Percentiles rank a stretch among this genome's conserved stretches.
These are phyloP conservation scores for Eupithecia dodoneata DNA, from an alignment of 2,888 invertebrate genomes.

Conservation along the genomic window DNA sequence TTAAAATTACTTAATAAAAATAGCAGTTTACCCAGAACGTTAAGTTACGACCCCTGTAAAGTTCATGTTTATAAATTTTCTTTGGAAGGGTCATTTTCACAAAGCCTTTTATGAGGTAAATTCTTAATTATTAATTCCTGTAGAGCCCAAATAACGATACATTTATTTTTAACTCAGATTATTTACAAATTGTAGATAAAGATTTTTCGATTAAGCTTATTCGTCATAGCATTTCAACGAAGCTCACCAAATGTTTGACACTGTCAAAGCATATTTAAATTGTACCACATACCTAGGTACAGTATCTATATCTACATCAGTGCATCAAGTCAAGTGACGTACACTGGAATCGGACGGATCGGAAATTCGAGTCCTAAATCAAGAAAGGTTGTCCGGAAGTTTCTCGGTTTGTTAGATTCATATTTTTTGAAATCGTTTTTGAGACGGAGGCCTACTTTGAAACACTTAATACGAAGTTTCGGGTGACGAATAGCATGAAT, in stretches of 20 bases:
- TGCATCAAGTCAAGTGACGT: not conserved
- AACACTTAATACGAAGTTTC: not conserved
- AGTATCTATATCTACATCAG: not conserved
- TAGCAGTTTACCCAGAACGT: constrained; percentile 45
- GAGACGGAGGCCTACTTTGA: not conserved
- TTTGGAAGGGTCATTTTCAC: constrained; percentile 46
- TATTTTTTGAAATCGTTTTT: not conserved
- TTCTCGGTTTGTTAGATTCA: not conserved
- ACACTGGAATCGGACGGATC: not conserved
- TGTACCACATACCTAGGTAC: not conserved
- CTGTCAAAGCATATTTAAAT: not conserved
- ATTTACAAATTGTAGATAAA: constrained; percentile 3
- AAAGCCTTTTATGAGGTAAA: constrained; percentile 26
- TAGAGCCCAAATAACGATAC: constrained; percentile 11
- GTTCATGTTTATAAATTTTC: constrained; percentile 51
- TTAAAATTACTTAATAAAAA: constrained; percentile 44
- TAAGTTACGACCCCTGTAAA: constrained; percentile 47
- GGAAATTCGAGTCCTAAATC: not conserved
- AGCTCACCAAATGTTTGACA: not conserved
- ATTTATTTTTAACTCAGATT: not conserved
- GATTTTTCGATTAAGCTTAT: constrained; percentile 1
- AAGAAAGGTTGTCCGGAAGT: not conserved
- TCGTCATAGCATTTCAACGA: not conserved
- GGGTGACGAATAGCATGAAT: not conserved
- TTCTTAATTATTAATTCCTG: constrained; percentile 33